A percentile compares a stretch with the other conserved stretches of the same genome.
phyloP scores from a whole-genome alignment of 1,140 invertebrate species.

The Drosophila biarmipes region DNA sequence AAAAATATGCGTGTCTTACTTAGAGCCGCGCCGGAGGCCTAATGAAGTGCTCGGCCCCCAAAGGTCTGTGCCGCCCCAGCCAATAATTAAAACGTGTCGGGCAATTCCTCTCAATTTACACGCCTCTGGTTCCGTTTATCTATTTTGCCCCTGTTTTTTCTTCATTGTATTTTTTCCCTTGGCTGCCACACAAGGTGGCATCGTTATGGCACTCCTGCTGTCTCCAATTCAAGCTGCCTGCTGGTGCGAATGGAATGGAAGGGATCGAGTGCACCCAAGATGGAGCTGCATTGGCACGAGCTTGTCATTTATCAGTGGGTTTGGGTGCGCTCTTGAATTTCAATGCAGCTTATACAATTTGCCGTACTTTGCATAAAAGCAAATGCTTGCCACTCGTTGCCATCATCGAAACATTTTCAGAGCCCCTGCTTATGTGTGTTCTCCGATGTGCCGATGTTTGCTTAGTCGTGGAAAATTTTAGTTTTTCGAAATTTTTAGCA shows the following conservation, averaged over 20 bases:
- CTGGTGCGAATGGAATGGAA: background rate
- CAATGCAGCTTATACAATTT: slow-evolving; percentile 63
- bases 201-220: slow-evolving; percentile 10
- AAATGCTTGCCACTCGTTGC: slow-evolving; percentile 32
- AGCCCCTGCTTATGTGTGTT: slow-evolving; percentile 24
- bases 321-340: slow-evolving; percentile 49
- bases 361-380: slow-evolving; percentile 71
- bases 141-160: background rate
- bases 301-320: slow-evolving; percentile 64
- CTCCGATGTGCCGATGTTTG: slow-evolving; percentile 38
- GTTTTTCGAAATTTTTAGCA: slow-evolving; percentile 18
- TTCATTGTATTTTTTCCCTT: background rate
- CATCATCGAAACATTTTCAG: slow-evolving; percentile 12
- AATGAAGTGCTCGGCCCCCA: slow-evolving; percentile 43
- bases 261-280: background rate
- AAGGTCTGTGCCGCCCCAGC: slow-evolving; percentile 1
- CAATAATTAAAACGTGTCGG: slow-evolving; percentile 48
- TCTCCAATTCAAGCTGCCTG: slow-evolving; percentile 16
- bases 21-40: slow-evolving; percentile 41
- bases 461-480: slow-evolving; percentile 44
- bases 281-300: slow-evolving; percentile 43
- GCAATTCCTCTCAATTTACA: slow-evolving; percentile 39
- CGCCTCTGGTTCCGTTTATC: slow-evolving; percentile 9
- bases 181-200: slow-evolving; percentile 16
- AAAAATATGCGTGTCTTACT: slow-evolving; percentile 72